Percentiles rank a stretch among this genome's conserved stretches.
Evolutionary conservation across 2,113 vertebrate genomes (phyloP).

Genomic region (Ranitomeya variabilis): DNA sequence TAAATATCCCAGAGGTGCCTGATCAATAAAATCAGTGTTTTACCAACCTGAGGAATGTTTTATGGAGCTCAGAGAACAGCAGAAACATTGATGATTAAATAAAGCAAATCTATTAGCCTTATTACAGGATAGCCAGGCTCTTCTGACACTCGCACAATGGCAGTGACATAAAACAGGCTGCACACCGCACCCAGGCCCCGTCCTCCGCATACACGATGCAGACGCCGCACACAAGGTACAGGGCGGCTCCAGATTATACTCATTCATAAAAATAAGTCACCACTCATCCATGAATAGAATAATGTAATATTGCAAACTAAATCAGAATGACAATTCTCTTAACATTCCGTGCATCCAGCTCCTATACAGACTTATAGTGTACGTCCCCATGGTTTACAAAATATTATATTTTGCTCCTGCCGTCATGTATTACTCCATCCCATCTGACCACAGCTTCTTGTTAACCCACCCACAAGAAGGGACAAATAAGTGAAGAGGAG

Average conservation of each 20-base stretch:
- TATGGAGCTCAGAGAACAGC: conserved; percentile 71
- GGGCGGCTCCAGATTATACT: too few relatives aligned
- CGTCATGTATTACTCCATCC: too few relatives aligned
- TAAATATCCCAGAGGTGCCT: conserved; percentile 75
- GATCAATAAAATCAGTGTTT: conserved; percentile 79
- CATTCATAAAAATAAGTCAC: too few relatives aligned
- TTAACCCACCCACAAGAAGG: too few relatives aligned
- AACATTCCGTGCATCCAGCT: too few relatives aligned
- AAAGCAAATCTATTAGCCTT: conserved; percentile 79
- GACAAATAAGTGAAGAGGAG: too few relatives aligned
- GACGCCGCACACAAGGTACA: not conserved
- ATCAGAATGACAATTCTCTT: too few relatives aligned
- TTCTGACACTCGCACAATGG: conserved; percentile 25
- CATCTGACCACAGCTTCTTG: too few relatives aligned
- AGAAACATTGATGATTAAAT: conserved; percentile 77
- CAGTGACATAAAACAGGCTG: rapidly evolving
- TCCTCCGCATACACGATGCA: not conserved
- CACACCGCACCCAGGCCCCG: not conserved
- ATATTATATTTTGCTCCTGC: too few relatives aligned
- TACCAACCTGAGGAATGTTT: conserved; percentile 76
- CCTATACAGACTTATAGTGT: too few relatives aligned
- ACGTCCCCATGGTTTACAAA: too few relatives aligned
- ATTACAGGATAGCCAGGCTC: conserved; percentile 64
- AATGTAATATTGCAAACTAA: not conserved
- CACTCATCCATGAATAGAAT: not conserved